A percentile compares a stretch with the other conserved stretches of the same genome.
phyloP scores from a whole-genome alignment of 2,888 invertebrate species.

The Drosophila putrida region DNA sequence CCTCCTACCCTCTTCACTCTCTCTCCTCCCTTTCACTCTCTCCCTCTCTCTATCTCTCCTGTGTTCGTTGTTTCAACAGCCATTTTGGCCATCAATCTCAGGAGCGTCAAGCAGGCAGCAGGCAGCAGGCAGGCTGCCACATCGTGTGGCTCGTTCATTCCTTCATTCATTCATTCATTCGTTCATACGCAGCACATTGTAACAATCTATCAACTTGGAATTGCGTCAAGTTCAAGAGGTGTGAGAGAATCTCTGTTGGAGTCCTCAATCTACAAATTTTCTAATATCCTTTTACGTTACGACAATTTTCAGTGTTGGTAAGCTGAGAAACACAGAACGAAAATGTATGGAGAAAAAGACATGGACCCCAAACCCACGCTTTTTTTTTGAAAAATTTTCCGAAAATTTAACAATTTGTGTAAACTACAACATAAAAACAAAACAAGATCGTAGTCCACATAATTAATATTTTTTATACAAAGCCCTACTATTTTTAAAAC shows the following conservation, averaged over 20 bases:
- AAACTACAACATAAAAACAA: too few species aligned
- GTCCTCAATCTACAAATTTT: constrained; percentile 8
- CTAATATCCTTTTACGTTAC: not conserved
- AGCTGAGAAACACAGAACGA: not conserved
- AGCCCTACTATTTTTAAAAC: too few species aligned
- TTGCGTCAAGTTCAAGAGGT: constrained; percentile 24
- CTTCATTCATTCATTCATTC: constrained; percentile 48
- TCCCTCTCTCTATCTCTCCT: constrained; percentile 12
- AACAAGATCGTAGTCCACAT: too few species aligned
- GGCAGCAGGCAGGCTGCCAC: constrained; percentile 44
- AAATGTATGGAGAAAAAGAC: too few species aligned
- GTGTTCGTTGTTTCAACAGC: constrained; percentile 73
- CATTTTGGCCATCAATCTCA: constrained; percentile 77
- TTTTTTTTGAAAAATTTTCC: too few species aligned
- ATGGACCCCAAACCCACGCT: too few species aligned
- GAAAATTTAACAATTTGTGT: too few species aligned
- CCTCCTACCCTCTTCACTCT: constrained; percentile 12
- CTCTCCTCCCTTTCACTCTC: constrained; percentile 8
- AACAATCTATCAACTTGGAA: constrained; percentile 69
- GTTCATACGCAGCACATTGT: constrained; percentile 71
- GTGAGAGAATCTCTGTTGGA: constrained; percentile 34
- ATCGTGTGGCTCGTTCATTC: constrained; percentile 37
- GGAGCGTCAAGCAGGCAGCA: constrained; percentile 64
- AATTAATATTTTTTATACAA: too few species aligned
- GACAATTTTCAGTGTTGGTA: not conserved